A percentile compares a stretch with the other conserved stretches of the same genome.
Conservation (phyloP, 2,888 invertebrate species). For the Myopa tessellatipennis region DNA sequence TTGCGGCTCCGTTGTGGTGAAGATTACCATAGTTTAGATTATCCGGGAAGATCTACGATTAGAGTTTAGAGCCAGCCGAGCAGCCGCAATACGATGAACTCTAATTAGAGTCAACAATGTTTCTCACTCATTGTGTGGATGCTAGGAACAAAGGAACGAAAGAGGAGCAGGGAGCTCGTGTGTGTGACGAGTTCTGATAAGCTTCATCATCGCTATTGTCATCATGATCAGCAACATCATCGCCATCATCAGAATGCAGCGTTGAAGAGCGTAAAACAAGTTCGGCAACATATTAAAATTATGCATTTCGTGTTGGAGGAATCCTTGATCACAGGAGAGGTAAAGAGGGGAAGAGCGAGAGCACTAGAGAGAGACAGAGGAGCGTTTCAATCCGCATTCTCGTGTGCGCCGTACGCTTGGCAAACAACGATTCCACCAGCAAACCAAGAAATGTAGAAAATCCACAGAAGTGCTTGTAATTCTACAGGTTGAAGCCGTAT, state of each 20-base stretch:
- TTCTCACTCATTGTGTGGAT: background rate
- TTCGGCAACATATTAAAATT: constrained; percentile 37
- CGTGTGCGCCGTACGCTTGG: background rate
- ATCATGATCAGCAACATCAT: background rate
- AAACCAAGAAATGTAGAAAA: constrained; percentile 36
- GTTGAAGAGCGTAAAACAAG: constrained; percentile 22
- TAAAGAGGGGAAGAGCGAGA: background rate
- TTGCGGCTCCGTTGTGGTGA: too few relatives aligned
- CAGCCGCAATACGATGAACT: background rate
- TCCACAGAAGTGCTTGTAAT: constrained; percentile 35
- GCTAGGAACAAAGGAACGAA: background rate
- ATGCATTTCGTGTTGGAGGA: background rate
- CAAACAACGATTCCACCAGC: constrained; percentile 31
- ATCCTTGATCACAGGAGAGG: background rate
- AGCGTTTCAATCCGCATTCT: constrained; percentile 1
- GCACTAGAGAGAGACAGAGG: background rate
- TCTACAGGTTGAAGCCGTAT: constrained; percentile 29
- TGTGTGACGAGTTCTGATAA: background rate
- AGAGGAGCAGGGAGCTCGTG: background rate
- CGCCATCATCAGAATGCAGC: background rate
- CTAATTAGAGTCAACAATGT: background rate
- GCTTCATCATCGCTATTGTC: background rate
- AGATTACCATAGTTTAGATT: background rate
- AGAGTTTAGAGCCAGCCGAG: background rate
- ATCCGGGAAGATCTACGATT: background rate